Evolutionary conservation across 2,113 vertebrate genomes (phyloP), one percentile per base, ranked within the genome.

Genomic region (Alethe diademata): DNA sequence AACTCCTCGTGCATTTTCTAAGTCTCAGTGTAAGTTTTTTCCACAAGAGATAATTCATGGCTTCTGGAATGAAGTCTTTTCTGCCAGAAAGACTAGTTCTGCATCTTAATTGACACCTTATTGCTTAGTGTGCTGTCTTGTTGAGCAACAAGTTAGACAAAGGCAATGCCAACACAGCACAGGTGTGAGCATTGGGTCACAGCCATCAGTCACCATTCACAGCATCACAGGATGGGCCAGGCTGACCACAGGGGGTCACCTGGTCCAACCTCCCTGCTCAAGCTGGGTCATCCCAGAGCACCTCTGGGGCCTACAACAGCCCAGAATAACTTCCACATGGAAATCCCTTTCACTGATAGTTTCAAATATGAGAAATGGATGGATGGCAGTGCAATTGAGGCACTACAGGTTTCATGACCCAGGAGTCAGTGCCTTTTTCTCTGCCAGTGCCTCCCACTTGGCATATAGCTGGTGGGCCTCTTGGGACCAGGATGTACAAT

Each of bases 1-100:
- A 84, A 74, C 48, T 94, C 29, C 28, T 66, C 28, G 78, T 22
- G 8, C 15, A 40, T 87, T 92, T 95, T 70, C 12, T 42, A 84
- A 62, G 16, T 25, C 26, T 76, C 31, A 31, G 40, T 43, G 71
- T 50, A 88, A 94, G 23, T 57, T 84, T 23, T 20, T 62, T 89
- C 33, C 78, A 61, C 29, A 48, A 70, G 12, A 78, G 22, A 28
- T 24, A 69, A 83, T 29, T 57, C 23, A n/a, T 2, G 7, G 50
- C 9, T 91, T 65, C 29, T 70, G 79, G 45, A 83, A 48, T 12
- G 5, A 53, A 61, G 54, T 5, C 9, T 24, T 6, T 89, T 58
- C 35, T 84, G 43, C 33, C 65, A 84, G 35, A 66, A 89, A 81
- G 31, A 35, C 12, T 35, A 26, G 17, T 12, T 61, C 54, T 86